Base-by-base conservation (phyloP, 2,888 invertebrate genomes). In the Molorchus minor region DNA sequence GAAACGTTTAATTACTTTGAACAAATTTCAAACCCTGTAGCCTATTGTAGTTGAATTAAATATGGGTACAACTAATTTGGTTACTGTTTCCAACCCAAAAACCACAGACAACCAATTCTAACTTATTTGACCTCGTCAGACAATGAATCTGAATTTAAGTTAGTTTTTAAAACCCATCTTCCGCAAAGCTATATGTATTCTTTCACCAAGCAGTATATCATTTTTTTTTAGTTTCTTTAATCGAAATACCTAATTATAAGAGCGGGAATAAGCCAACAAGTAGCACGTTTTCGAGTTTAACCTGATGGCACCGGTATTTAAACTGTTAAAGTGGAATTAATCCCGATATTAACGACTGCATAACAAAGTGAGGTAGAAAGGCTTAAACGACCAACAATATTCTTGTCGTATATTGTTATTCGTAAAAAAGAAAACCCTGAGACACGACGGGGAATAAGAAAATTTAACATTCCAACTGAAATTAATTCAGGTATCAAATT, bases 391-490 rank as follows among this genome's bases (percentile, higher is more conserved):
- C 45, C 45, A 36, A 54, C 33, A 29, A 38, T 40, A 45, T 54
- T 36, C 45, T 20, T 54, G 54, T 54, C 54, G 21, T 54, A 54
- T 54, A 54, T 54, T 54, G 54, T 54, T 54, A 54, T 54, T 54
- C 45, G 54, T 45, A 54, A 43, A 45, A 44, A 36, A 35, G 38
- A 49, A 49, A 49, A 15, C 21, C 36, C 49, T 38, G 21, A 38
- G 38, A 36, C 15, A 38, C 49, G 38, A n/a, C 21, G 21, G 15
- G 36, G 44, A 54, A 54, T 21, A 36, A 33, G 54, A 54, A 44
- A 54, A 45, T 49, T 49, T 54, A 43, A 54, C 36, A 54, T 54
- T 54, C 54, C 49, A 38, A 20, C 49, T 15, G 16, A 49, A 49
- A 49, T 49, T 49, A 49, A 49, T 49, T 49, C 49, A 38, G 49